These are phyloP conservation scores for Apis mellifera DNA, from an alignment of 1,140 invertebrate genomes.

Conservation along the genomic window DNA sequence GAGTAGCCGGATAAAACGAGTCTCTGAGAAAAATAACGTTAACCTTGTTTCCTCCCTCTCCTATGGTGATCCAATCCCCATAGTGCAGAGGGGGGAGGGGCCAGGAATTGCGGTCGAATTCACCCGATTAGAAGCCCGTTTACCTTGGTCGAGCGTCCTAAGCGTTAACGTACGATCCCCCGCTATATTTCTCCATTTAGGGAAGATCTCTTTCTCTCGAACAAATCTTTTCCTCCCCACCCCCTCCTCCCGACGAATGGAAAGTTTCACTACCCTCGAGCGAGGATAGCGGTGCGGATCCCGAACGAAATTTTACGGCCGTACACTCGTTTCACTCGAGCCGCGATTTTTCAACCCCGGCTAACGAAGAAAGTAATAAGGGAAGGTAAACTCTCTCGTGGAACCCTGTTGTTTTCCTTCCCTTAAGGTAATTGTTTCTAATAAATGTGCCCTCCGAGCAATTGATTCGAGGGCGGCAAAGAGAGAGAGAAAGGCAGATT, in stretches of 20 bases:
- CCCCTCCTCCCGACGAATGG: conserved; percentile 15
- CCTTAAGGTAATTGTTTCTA: conserved; percentile 20
- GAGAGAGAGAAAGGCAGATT: too few relatives aligned
- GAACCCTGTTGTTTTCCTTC: conserved; percentile 1
- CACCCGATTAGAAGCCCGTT: conserved; percentile 40
- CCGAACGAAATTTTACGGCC: conserved; percentile 41
- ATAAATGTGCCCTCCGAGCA: conserved; percentile 7
- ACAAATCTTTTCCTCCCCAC: conserved; percentile 41
- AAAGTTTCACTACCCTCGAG: conserved; percentile 10
- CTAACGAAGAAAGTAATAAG: conserved; percentile 44
- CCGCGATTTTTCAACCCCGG: conserved; percentile 40
- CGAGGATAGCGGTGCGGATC: not conserved
- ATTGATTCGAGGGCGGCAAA: not conserved
- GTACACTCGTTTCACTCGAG: not conserved
- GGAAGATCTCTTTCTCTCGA: conserved; percentile 19
- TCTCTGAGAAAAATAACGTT: conserved; percentile 46
- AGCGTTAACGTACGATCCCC: conserved; percentile 51
- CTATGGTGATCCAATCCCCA: conserved; percentile 3
- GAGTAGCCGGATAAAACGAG: not conserved
- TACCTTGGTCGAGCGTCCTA: not conserved
- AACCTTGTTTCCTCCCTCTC: conserved; percentile 54
- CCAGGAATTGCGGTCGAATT: conserved; percentile 26
- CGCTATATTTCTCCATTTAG: not conserved
- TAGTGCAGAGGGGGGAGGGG: conserved; percentile 7
- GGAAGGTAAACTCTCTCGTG: not conserved